Conservation (phyloP, 2,888 invertebrate genomes). For the Trachelus troglodyta region DNA sequence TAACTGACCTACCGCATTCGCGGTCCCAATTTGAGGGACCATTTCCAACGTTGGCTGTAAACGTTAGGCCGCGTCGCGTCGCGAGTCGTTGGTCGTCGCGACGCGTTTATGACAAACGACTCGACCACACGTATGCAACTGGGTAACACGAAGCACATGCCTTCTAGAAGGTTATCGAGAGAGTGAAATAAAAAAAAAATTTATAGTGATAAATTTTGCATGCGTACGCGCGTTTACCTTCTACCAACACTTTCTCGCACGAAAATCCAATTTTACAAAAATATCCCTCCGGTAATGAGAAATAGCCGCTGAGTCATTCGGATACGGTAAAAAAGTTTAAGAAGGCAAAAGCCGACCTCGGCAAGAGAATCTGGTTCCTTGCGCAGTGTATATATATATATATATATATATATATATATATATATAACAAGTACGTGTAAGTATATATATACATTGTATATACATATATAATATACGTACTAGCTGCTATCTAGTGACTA, state of each 20-base stretch:
- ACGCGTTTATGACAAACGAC: background rate
- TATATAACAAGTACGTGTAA: background rate
- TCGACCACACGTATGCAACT: background rate
- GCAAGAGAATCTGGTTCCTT: background rate
- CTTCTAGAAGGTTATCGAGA: background rate
- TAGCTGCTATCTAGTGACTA: background rate
- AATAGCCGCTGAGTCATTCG: slow-evolving; percentile 59
- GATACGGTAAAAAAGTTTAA: slow-evolving; percentile 48
- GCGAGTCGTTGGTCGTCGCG: slow-evolving; percentile 1
- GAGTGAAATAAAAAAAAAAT: background rate
- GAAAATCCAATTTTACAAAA: slow-evolving; percentile 65
- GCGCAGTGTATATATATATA: background rate
- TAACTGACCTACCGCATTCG: slow-evolving; percentile 62
- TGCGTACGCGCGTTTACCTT: background rate
- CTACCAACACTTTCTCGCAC: slow-evolving; percentile 39
- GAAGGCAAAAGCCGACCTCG: slow-evolving; percentile 37
- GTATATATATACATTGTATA: background rate
- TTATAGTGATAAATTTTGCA: background rate
- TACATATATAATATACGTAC: background rate
- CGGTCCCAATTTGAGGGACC: slow-evolving; percentile 63
- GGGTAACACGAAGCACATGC: background rate
- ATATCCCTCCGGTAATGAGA: slow-evolving; percentile 62
- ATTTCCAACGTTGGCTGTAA: slow-evolving; percentile 55
- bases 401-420: background rate
- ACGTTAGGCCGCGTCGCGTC: slow-evolving; percentile 30